phyloP scores from a whole-genome alignment of 2,888 invertebrate genomes.

The Ophion obscuratus region DNA sequence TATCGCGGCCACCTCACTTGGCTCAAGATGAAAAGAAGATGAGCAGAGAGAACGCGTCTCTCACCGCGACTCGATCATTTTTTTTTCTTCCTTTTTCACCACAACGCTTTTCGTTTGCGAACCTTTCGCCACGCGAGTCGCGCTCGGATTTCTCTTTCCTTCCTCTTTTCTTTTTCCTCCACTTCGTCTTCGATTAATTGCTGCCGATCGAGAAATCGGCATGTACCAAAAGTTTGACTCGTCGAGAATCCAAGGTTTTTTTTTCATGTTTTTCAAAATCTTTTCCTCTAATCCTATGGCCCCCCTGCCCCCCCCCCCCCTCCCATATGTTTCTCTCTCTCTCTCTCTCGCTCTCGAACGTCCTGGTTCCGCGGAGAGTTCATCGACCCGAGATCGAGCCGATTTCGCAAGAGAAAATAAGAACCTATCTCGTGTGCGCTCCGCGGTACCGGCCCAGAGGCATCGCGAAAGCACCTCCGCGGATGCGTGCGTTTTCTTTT shows the following conservation, averaged over 20 bases:
- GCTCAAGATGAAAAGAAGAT: conserved; percentile 56
- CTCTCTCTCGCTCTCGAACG: conserved; percentile 17
- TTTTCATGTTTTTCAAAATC: conserved; percentile 33
- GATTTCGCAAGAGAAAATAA: conserved; percentile 67
- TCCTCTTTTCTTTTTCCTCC: conserved; percentile 27
- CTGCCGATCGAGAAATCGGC: conserved; percentile 34
- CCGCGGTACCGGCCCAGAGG: conserved; percentile 38
- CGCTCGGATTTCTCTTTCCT: conserved; percentile 62
- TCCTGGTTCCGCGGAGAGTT: conserved; percentile 46
- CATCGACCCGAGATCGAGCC: conserved; percentile 52
- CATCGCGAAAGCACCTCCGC: conserved; percentile 45
- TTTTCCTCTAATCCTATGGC: conserved; percentile 39
- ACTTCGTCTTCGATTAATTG: conserved; percentile 34
- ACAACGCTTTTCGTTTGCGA: conserved; percentile 67
- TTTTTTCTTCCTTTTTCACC: conserved; percentile 9
- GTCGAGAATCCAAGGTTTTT: background rate
- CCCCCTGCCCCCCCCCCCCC: background rate
- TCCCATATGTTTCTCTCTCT: background rate
- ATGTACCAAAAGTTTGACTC: no score
- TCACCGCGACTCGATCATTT: background rate
- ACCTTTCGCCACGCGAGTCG: conserved; percentile 57
- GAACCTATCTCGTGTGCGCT: conserved; percentile 47
- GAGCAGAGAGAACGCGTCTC: conserved; percentile 34
- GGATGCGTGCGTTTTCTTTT: conserved; percentile 55
- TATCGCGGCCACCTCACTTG: conserved; percentile 43